Evolutionary conservation across 2,888 invertebrate species (phyloP), one percentile per base, ranked within the genome.

Genomic region (Eupeodes luniger): DNA sequence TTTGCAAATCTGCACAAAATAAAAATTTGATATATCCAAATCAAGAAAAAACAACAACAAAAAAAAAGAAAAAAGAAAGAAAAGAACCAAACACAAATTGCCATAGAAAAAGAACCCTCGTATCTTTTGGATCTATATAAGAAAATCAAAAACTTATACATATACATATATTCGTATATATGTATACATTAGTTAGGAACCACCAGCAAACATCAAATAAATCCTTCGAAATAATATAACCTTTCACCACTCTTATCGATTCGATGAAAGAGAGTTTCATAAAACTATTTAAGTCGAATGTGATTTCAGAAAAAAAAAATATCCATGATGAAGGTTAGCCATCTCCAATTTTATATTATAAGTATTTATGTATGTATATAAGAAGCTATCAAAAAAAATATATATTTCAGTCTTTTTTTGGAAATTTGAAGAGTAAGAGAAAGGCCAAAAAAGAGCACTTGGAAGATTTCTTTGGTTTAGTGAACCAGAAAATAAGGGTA

Each of bases 401-500:
- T 36, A 40, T 19, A 55, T 36, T 16, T 27, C 27, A n/a, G n/a
- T 27, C 2, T 27, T 5, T 69, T 55, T 66, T 66, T 66, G 9
- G 14, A 34, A 19, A 12, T 1, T 47, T 49, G 34, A 7, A 4
- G 27, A 57, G 27, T 11, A 12, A 55, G 14, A 4, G 47, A 47
- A 47, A 12, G 47, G 10, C 10, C 47, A 47, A 47, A 12, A 10
- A 47, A 47, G 12, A 40, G 40, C 40, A 40, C 40, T 40, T 40
- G 4, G 2, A 40, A 49, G n/a, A 59, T 66, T 27, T 44, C 72
- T 59, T 40, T 67, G 51, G 72, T 51, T 66, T n/a, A 78, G 78
- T 83, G 83, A 83, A 64, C 78, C 83, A 40, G 78, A 83, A 83
- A 83, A 78, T 72, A 66, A 59, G 72, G 66, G 66, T 57, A 70